Percentiles rank a stretch among this genome's conserved stretches.
Evolutionary conservation across 2,888 invertebrate genomes (phyloP).

Genomic region (Dromius quadrimaculatus): DNA sequence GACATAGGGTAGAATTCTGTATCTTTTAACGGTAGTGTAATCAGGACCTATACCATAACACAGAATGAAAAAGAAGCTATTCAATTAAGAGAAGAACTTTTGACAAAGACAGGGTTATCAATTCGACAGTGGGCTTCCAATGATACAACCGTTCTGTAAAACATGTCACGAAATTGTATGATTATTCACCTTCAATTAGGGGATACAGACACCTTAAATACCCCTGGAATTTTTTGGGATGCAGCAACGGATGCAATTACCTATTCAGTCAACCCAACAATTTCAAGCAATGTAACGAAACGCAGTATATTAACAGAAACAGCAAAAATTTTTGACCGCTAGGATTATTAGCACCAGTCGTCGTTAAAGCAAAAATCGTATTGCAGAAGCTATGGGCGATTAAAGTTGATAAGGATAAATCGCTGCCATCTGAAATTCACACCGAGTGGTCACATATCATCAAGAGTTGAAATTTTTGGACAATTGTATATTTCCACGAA

Average conservation of each 20-base stretch:
- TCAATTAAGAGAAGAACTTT: slow-evolving; percentile 44
- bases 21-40: too few relatives aligned
- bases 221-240: slow-evolving; percentile 30
- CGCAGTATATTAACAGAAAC: slow-evolving; percentile 53
- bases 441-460: not conserved
- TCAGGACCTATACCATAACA: too few relatives aligned
- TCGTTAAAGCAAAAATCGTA: slow-evolving; percentile 54
- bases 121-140: slow-evolving; percentile 53
- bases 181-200: too few relatives aligned
- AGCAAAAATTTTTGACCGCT: slow-evolving; percentile 55
- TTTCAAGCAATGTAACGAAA: slow-evolving; percentile 49
- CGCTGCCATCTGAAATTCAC: slow-evolving; percentile 49
- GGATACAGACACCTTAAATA: slow-evolving; percentile 25
- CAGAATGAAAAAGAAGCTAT: slow-evolving; percentile 42
- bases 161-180: too few relatives aligned
- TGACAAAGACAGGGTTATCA: slow-evolving; percentile 47
- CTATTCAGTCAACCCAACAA: slow-evolving; percentile 17
- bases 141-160: slow-evolving; percentile 4
- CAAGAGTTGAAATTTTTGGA: too few relatives aligned
- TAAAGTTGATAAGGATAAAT: slow-evolving; percentile 56
- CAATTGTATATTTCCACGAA: too few relatives aligned
- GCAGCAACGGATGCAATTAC: slow-evolving; percentile 23
- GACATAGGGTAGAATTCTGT: too few relatives aligned
- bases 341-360: slow-evolving; percentile 54
- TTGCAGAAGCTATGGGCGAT: slow-evolving; percentile 56